Evolutionary conservation across 2,113 vertebrate species (phyloP).

Genomic region (Ariopsis seemanni): DNA sequence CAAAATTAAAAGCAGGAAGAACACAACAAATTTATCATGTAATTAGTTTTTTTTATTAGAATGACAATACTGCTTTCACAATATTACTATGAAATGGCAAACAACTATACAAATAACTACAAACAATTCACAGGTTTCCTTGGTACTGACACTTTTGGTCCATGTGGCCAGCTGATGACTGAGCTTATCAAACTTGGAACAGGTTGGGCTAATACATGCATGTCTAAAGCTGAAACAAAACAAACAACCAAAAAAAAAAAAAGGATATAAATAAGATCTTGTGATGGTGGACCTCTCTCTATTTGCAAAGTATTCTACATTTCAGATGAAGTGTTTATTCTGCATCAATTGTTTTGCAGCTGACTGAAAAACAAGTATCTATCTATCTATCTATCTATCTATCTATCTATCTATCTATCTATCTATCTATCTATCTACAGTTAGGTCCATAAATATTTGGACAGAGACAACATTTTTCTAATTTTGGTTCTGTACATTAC

Average conservation of each 20-base stretch:
- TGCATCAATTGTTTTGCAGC: background rate
- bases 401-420: background rate
- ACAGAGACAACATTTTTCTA: too few species aligned
- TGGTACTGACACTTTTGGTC: background rate
- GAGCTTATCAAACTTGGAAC: background rate
- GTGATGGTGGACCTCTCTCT: background rate
- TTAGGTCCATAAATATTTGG: too few species aligned
- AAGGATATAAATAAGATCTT: background rate
- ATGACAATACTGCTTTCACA: background rate
- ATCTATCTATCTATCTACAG: background rate
- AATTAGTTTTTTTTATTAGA: background rate
- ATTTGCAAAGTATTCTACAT: background rate
- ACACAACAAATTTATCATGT: background rate
- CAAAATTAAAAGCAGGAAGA: background rate
- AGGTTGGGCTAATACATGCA: background rate
- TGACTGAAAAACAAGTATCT: background rate
- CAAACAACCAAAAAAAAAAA: too few species aligned
- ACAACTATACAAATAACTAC: background rate
- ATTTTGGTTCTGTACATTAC: too few species aligned
- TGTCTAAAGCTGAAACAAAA: slow-evolving; percentile 33
- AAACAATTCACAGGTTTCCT: background rate
- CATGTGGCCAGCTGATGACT: background rate
- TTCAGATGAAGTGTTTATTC: background rate
- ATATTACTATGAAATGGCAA: background rate
- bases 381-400: background rate